Base-by-base conservation (phyloP, 2,888 invertebrate species). In the Anagyrus pseudococci region DNA sequence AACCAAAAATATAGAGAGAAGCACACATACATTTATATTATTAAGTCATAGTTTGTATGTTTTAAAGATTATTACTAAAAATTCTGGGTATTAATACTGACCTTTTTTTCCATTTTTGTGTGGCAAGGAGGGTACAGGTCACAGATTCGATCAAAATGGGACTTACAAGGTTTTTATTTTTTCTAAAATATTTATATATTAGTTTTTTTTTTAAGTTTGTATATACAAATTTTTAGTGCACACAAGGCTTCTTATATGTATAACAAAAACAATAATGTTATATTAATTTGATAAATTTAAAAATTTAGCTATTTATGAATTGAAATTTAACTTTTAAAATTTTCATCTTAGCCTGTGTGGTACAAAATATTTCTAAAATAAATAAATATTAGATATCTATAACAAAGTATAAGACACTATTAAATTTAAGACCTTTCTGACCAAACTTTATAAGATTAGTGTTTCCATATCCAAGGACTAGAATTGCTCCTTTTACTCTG, bases 81-180 rank as follows among this genome's bases (percentile, higher is more conserved):
- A 26, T 41, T 44, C 23, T 54, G 6, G 40, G n/a, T 52, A 62
- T 62, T 66, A 66, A 66, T 58, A 56, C 47, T 43, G 37, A 37
- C 40, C 20, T 56, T 56, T 66, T 65, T 62, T 62, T 66, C 33
- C 46, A 17, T 57, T 58, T 59, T 59, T 61, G 22, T 41, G 37
- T 49, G 40, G 44, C 50, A 17, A 56, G 37, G 62, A 66, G 66
- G 62, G 46, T 66, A 56, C 62, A 66, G 66, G 56, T 56, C 66
- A 62, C 66, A 62, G 48, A 59, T 62, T 56, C 66, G 62, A 62
- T 46, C 62, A 53, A 66, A 66, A 62, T 66, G 66, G 66, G 62
- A 66, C 48, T 59, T 52, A 56, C 62, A 62, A 66, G 66, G 66
- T 66, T 66, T 50, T 53, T 66, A 66, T 62, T 59, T 59, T 56